Base-by-base conservation (phyloP, 2,888 invertebrate genomes). In the Beris morrisii region DNA sequence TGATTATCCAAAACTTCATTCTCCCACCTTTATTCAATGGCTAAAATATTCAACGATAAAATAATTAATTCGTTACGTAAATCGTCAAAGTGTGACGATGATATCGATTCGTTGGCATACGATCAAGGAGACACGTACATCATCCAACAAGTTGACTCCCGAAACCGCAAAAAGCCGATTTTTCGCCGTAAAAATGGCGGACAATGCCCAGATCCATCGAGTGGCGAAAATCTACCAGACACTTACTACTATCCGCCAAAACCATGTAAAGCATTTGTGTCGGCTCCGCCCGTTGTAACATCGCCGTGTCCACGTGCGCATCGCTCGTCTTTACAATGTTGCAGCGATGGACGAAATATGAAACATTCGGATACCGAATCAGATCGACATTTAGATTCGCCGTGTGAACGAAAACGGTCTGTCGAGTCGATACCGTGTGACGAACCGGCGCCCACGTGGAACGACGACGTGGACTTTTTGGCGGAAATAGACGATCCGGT, bases 91-190 rank as follows among this genome's bases (percentile, higher is more conserved):
- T 11, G 11, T 5, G 22, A n/a, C 6, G 53, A 43, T 9, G 45
- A 63, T 38, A 6, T 31, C 4, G 63, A 63, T 31, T 53, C 52
- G 4, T 53, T 43, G 11, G 53, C n/a, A 5, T 63, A 63, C 22
- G 63, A 63, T 15, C 44, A 48, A 11, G 63, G 63, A 5, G 53
- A 63, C 6, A 63, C 63, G 11, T 63, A 53, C 52, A 43, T 63
- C 11, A 30, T 63, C 9, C 52, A 53, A 30, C 43, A 53, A 53
- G 30, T 52, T 38, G n/a, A 53, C 12, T 7, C 53, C 1, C n/a
- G 63, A 7, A 53, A 43, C 1, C 13, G 44, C 11, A 59, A 50
- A 15, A 59, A 59, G 3, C 48, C 50, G 9, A 13, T 59, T 9
- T 59, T 48, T 48, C 31, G 59, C 4, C 59, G 31, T 13, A 59